These are phyloP conservation scores for Regulus satrapa DNA, from an alignment of 2,113 vertebrate species.

Conservation along the genomic window DNA sequence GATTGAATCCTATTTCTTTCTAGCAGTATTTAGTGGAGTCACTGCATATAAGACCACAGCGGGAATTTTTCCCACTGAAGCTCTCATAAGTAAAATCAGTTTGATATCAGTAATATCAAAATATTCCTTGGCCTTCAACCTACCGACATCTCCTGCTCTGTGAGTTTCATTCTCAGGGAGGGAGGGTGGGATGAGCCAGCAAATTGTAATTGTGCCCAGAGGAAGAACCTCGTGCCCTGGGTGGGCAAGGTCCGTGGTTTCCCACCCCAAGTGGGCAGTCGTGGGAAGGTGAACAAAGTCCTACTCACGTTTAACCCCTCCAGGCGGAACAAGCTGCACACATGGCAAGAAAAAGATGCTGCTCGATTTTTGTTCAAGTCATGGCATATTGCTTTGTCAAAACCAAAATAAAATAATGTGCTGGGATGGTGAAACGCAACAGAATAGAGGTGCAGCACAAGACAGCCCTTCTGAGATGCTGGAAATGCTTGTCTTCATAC, in stretches of 20 bases:
- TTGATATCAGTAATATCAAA: no score
- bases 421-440: not conserved
- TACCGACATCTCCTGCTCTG: not conserved
- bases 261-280: not conserved
- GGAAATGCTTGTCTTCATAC: not conserved
- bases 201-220: not conserved
- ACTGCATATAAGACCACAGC: not conserved
- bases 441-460: not conserved
- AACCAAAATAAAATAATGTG: not conserved
- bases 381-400: not conserved
- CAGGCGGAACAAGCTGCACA: not conserved
- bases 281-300: not conserved
- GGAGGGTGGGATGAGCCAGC: not conserved
- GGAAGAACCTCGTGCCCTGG: not conserved
- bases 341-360: fast-evolving
- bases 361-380: not conserved
- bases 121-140: not conserved
- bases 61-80: not conserved
- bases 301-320: fast-evolving
- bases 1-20: not conserved
- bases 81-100: not conserved
- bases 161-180: not conserved
- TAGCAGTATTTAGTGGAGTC: not conserved
- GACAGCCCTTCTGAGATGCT: not conserved
- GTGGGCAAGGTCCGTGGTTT: not conserved